Percentiles rank a stretch among this genome's conserved stretches.
Conservation (phyloP, 2,797 vertebrate genomes). For the Macroramphosus scolopax region DNA sequence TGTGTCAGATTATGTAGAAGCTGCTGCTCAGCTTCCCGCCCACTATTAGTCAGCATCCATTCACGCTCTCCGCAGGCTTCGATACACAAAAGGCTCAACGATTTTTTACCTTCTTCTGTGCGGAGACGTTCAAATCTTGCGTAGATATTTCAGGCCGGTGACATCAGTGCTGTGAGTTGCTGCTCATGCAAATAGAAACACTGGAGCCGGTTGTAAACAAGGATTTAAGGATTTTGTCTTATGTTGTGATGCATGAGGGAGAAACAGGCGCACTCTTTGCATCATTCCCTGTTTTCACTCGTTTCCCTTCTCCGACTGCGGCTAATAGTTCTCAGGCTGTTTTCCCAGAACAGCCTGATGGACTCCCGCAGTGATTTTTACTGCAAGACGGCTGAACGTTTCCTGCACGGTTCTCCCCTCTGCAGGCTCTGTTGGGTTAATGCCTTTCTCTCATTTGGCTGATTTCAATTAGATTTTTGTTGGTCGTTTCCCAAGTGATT, state of each 20-base stretch:
- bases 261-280: not conserved
- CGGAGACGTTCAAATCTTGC: slow-evolving; percentile 24
- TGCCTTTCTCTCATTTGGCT: slow-evolving; percentile 23
- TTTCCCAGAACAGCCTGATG: slow-evolving; percentile 23
- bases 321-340: slow-evolving; percentile 21
- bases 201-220: not conserved
- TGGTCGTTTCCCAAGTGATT: slow-evolving; percentile 5
- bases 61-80: slow-evolving; percentile 45
- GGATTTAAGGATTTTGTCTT: not conserved
- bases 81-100: slow-evolving; percentile 36
- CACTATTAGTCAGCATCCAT: slow-evolving; percentile 38
- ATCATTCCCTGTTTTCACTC: not conserved
- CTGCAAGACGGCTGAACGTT: slow-evolving; percentile 14
- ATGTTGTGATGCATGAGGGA: not conserved
- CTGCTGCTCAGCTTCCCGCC: slow-evolving; percentile 5
- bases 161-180: slow-evolving; percentile 6
- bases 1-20: too few species aligned
- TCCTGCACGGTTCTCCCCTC: slow-evolving; percentile 17
- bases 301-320: not conserved
- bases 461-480: slow-evolving; percentile 38
- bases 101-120: slow-evolving; percentile 25
- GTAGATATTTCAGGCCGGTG: slow-evolving; percentile 4
- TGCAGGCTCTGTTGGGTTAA: slow-evolving; percentile 23
- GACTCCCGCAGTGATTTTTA: slow-evolving; percentile 22
- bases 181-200: not conserved